Evolutionary conservation across 2,113 vertebrate genomes (phyloP), one percentile per base, ranked within the genome.

Genomic region (Leptobrachium leishanense): DNA sequence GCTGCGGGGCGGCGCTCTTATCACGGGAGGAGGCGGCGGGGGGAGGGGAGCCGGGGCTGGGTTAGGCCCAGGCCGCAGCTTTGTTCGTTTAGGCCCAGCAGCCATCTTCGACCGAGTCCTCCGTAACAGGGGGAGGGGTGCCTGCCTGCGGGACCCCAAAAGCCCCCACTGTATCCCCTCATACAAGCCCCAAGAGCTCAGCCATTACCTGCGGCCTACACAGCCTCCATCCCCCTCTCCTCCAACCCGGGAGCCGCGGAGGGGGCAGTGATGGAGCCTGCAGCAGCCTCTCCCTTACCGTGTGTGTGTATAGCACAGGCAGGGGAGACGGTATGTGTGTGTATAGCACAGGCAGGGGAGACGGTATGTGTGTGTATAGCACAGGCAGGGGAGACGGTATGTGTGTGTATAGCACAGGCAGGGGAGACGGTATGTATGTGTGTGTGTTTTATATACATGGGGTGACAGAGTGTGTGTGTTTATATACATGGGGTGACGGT

Each of bases 31-130:
- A 72, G 77, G 62, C 3, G 55, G 57, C 42, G 68, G 66, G 46
- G 20, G 20, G 42, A 43, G 43, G 43, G 66, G 46, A 10, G 20
- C 43, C 13, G 65, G 65, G 41, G 66, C 41, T 67, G 46, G 63
- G 75, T 31, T 31, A 68, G 76, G 62, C 77, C 43, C 69, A 79
- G 77, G 77, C 77, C 77, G 62, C 69, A 79, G 77, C 77, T 79
- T 79, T 79, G 77, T 79, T 79, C 63, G 41, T 12, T 79, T n/a
- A 43, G 70, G 46, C 70, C 70, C 59, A 66, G 77, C 70, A 79
- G 70, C 77, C 77, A 79, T 79, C 44, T 79, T 79, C 77, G 43
- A 11, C 41, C 3, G 20, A 10, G 55, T 44, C 15, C 43, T 3
- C 55, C 3, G 53, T 3, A 7, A 42, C 15, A 31, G 20, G 46